Conservation (phyloP, 53 echinoderm and acorn worm genomes). For the Holothuria scabra region DNA sequence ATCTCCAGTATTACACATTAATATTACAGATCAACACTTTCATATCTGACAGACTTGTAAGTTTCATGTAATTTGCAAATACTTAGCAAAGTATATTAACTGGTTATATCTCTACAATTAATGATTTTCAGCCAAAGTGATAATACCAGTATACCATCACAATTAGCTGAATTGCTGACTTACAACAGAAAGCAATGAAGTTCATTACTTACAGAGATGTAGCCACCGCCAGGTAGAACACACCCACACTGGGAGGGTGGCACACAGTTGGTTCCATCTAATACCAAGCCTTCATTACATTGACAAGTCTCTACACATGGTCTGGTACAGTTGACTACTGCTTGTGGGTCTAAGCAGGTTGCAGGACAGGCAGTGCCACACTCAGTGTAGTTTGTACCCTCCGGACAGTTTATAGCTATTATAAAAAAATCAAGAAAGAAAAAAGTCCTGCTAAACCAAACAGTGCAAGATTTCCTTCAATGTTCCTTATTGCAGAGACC, state of each 20-base stretch:
- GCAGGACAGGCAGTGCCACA: constrained; percentile 82
- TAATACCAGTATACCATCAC: background rate
- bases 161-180: background rate
- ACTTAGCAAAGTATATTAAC: too few species aligned
- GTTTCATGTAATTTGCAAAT: too few species aligned
- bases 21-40: too few species aligned
- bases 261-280: constrained; percentile 40
- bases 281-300: constrained; percentile 53
- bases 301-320: constrained; percentile 70
- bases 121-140: background rate
- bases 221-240: constrained; percentile 26
- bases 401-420: constrained; percentile 68
- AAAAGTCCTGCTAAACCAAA: background rate
- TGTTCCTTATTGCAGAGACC: too few species aligned
- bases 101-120: background rate
- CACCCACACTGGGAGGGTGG: constrained; percentile 61
- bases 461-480: too few species aligned
- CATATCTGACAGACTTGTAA: too few species aligned
- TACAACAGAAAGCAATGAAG: background rate
- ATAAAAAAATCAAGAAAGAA: background rate
- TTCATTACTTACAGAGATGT: constrained; percentile 51
- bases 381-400: constrained; percentile 52
- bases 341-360: constrained; percentile 55
- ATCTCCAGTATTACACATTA: too few species aligned
- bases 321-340: constrained; percentile 48